Conservation (phyloP, 1,140 invertebrate genomes). For the Cydia pomonella region DNA sequence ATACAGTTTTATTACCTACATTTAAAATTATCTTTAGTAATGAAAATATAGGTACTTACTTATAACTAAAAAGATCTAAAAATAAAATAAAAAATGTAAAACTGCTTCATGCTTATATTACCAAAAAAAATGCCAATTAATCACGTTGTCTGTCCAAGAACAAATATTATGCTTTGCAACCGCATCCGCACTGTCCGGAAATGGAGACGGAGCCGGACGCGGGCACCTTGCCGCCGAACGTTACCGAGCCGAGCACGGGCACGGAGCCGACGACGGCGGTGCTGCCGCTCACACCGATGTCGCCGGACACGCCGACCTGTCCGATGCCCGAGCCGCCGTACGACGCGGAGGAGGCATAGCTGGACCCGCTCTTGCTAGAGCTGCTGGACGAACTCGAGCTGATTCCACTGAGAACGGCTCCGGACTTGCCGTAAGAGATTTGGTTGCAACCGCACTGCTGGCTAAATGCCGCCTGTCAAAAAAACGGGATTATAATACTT, state of each 20-base stretch:
- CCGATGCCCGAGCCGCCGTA: slow-evolving; percentile 46
- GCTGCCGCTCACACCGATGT: neutral
- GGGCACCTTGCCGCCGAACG: slow-evolving; percentile 48
- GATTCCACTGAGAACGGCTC: neutral
- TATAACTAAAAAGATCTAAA: neutral
- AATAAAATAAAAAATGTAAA: neutral
- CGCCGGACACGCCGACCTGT: neutral
- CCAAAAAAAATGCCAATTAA: neutral
- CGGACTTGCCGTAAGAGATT: neutral
- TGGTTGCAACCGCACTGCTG: slow-evolving; percentile 12
- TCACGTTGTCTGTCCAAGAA: too few relatives aligned
- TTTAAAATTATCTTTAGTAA: too few relatives aligned
- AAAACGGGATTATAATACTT: neutral
- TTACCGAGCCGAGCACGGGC: slow-evolving; percentile 52
- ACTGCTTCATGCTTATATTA: neutral
- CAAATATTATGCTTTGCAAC: slow-evolving; percentile 2
- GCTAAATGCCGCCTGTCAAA: neutral
- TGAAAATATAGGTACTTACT: too few relatives aligned
- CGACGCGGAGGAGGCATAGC: slow-evolving; percentile 22
- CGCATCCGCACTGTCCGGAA: slow-evolving; percentile 50
- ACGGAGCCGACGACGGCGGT: neutral
- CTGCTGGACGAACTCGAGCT: neutral
- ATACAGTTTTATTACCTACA: too few relatives aligned
- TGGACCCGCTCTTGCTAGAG: neutral
- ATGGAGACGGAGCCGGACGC: slow-evolving; percentile 55